phyloP scores from a whole-genome alignment of 2,113 vertebrate genomes.

The Paracanthobrama guichenoti region DNA sequence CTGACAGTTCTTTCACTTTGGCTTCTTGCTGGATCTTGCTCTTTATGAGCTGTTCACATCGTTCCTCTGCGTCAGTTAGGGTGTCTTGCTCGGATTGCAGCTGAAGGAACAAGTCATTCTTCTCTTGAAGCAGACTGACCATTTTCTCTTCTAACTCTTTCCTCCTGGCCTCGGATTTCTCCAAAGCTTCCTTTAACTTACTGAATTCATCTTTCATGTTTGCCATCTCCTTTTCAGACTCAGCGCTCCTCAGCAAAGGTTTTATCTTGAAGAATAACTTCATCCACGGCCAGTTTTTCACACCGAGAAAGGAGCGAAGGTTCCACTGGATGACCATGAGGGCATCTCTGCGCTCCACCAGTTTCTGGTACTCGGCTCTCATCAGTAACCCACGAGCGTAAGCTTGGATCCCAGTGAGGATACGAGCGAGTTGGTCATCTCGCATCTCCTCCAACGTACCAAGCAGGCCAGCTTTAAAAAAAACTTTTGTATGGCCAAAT shows the following conservation, averaged over 20 bases:
- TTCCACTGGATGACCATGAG: constrained; percentile 92
- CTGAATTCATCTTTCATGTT: constrained; percentile 80
- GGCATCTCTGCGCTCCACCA: constrained; percentile 89
- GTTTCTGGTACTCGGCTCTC: constrained; percentile 84
- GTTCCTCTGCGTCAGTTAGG: constrained; percentile 85
- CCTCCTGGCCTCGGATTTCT: constrained; percentile 84
- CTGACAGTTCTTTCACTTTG: constrained; percentile 87
- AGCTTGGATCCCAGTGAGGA: constrained; percentile 90
- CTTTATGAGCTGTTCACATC: constrained; percentile 91
- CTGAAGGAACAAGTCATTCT: constrained; percentile 88
- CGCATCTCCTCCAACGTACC: constrained; percentile 92
- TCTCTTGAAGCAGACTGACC: constrained; percentile 90
- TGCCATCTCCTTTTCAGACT: constrained; percentile 87
- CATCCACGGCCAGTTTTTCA: constrained; percentile 98
- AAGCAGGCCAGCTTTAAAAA: constrained; percentile 88
- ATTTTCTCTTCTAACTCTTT: constrained; percentile 97
- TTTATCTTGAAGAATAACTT: constrained; percentile 95
- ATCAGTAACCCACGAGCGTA: constrained; percentile 85
- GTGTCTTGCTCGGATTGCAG: constrained; percentile 93
- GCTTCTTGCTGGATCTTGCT: constrained; percentile 92
- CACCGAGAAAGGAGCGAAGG: constrained; percentile 87
- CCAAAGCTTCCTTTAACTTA: constrained; percentile 75
- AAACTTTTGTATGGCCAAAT: constrained; percentile 87
- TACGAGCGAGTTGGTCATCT: constrained; percentile 86
- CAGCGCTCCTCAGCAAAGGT: constrained; percentile 86